These are phyloP conservation scores for Nyctibius grandis DNA, from an alignment of 2,797 vertebrate genomes.

Conservation along the genomic window DNA sequence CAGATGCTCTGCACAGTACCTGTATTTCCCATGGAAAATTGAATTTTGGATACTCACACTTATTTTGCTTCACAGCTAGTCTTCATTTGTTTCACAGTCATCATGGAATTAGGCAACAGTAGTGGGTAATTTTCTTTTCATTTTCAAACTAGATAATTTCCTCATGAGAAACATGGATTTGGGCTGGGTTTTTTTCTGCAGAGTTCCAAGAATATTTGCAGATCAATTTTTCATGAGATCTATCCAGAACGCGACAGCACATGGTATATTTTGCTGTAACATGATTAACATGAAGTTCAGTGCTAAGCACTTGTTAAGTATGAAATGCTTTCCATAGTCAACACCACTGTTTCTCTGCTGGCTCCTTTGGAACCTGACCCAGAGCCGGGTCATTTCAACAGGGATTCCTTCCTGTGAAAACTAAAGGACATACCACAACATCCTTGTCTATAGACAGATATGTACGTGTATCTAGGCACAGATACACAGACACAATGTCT, in stretches of 20 bases:
- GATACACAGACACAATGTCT: not conserved
- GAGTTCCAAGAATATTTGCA: not conserved
- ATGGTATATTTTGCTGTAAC: not conserved
- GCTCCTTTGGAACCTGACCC: not conserved
- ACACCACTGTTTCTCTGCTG: not conserved
- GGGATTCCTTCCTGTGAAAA: not conserved
- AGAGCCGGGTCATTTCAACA: not conserved
- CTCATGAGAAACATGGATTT: not conserved
- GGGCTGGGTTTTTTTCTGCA: slow-evolving; percentile 1
- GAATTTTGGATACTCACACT: not conserved
- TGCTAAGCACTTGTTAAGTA: not conserved
- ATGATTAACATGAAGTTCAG: not conserved
- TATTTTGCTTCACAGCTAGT: not conserved
- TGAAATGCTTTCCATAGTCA: not conserved
- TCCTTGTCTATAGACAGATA: fast-evolving
- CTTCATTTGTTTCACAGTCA: not conserved
- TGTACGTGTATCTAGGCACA: not conserved
- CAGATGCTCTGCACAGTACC: not conserved
- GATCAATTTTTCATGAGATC: slow-evolving; percentile 20
- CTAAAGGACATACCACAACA: not conserved
- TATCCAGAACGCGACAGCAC: not conserved
- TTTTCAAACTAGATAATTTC: not conserved
- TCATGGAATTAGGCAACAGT: not conserved
- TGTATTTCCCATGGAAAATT: not conserved
- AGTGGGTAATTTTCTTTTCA: not conserved